These are phyloP conservation scores for Hippoglossus hippoglossus DNA, from an alignment of 2,797 vertebrate genomes.

Conservation along the genomic window DNA sequence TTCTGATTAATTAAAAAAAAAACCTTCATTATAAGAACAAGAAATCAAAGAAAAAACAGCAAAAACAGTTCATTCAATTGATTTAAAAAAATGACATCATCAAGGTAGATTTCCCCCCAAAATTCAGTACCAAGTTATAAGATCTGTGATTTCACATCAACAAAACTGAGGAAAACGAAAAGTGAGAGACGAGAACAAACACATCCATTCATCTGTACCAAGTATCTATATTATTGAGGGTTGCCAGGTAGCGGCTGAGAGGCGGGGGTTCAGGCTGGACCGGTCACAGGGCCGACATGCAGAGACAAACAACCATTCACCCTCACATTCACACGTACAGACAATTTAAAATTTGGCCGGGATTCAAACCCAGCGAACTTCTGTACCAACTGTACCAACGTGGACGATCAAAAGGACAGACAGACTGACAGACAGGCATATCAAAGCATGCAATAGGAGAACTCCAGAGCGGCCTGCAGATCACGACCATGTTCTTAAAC, in stretches of 20 bases:
- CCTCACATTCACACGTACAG: too few species aligned
- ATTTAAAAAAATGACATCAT: constrained; percentile 41
- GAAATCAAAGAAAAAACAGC: constrained; percentile 23
- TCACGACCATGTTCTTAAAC: constrained; percentile 10
- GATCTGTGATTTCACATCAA: constrained; percentile 4
- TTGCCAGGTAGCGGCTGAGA: too few species aligned
- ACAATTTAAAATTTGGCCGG: background rate
- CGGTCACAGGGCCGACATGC: too few species aligned
- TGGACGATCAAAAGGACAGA: background rate
- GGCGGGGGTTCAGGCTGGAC: too few species aligned
- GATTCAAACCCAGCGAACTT: too few species aligned
- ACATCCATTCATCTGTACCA: too few species aligned
- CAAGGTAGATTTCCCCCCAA: constrained; percentile 3
- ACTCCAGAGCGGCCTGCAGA: constrained; percentile 6
- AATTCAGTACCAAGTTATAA: constrained; percentile 11
- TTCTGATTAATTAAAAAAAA: constrained; percentile 5
- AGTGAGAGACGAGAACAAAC: background rate
- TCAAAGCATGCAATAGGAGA: constrained; percentile 16
- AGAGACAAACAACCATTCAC: too few species aligned
- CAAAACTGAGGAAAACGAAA: background rate
- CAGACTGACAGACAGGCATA: background rate
- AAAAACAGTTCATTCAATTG: background rate
- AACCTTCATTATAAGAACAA: background rate
- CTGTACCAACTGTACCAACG: too few species aligned
- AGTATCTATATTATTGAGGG: too few species aligned